phyloP scores from a whole-genome alignment of 2,797 vertebrate genomes.

The Hypotaenidia philippensis region DNA sequence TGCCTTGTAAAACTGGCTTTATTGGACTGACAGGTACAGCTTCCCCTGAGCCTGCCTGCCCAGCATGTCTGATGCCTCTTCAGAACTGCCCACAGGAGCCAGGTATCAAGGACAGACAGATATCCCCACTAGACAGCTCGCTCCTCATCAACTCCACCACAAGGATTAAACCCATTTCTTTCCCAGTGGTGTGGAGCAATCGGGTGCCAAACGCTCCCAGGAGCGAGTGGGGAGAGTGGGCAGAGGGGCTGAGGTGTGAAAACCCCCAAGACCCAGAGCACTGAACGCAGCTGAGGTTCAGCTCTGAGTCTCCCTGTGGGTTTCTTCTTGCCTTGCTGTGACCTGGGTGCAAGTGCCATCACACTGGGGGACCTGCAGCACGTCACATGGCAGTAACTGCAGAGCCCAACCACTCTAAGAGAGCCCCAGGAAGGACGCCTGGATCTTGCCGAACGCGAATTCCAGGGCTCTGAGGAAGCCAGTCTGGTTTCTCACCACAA shows the following conservation, averaged over 20 bases:
- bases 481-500: background rate
- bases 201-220: rapidly evolving
- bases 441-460: background rate
- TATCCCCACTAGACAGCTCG: rapidly evolving
- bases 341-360: background rate
- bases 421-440: background rate
- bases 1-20: background rate
- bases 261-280: background rate
- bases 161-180: background rate
- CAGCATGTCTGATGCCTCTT: rapidly evolving
- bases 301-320: rapidly evolving
- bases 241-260: background rate
- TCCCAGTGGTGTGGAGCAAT: rapidly evolving
- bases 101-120: rapidly evolving
- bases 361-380: rapidly evolving
- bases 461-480: background rate
- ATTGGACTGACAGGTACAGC: background rate
- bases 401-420: rapidly evolving
- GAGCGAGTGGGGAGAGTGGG: rapidly evolving
- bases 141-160: rapidly evolving
- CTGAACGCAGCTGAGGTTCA: rapidly evolving
- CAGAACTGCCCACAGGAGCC: background rate
- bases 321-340: background rate
- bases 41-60: rapidly evolving
- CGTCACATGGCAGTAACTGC: rapidly evolving